phyloP scores from a whole-genome alignment of 2,113 vertebrate genomes.

The Zosterops japonicus region DNA sequence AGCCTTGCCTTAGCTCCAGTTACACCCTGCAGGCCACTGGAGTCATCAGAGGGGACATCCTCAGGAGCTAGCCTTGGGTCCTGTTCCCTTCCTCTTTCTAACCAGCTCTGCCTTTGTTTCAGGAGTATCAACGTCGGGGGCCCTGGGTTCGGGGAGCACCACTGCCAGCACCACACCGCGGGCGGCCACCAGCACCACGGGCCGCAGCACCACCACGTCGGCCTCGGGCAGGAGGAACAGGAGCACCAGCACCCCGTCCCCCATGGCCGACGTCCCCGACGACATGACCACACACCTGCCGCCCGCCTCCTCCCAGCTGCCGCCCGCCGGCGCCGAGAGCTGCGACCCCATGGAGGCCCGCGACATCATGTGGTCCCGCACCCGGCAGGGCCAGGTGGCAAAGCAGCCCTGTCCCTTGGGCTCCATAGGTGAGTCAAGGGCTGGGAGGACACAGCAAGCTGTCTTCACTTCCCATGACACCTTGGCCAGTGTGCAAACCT shows the following conservation, averaged over 20 bases:
- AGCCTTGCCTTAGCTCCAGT: background rate
- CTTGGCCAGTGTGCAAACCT: background rate
- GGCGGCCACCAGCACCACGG: conserved; percentile 61
- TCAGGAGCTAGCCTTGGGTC: background rate
- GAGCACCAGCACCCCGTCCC: conserved; percentile 76
- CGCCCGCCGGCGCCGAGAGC: conserved; percentile 82
- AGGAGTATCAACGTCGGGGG: conserved; percentile 84
- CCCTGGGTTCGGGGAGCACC: conserved; percentile 82
- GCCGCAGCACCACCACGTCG: conserved; percentile 75
- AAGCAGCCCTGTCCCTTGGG: conserved; percentile 89
- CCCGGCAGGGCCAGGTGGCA: conserved; percentile 83
- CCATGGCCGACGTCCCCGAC: conserved; percentile 61
- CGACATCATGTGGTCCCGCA: conserved; percentile 91
- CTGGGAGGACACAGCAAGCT: fast-evolving
- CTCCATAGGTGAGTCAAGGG: conserved; percentile 79
- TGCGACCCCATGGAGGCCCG: conserved; percentile 86
- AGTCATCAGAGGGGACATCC: background rate
- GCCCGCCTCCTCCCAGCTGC: conserved; percentile 82
- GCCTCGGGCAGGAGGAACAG: conserved; percentile 72
- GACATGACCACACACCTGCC: conserved; percentile 74
- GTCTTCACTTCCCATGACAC: fast-evolving
- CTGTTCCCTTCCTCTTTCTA: background rate
- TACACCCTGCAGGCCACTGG: fast-evolving
- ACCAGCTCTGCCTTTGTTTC: conserved; percentile 35
- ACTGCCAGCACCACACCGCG: conserved; percentile 78